Percentiles rank a stretch among this genome's conserved stretches.
These are phyloP conservation scores for Brachynemurus nebulosus DNA, from an alignment of 2,888 invertebrate genomes.

Conservation along the genomic window DNA sequence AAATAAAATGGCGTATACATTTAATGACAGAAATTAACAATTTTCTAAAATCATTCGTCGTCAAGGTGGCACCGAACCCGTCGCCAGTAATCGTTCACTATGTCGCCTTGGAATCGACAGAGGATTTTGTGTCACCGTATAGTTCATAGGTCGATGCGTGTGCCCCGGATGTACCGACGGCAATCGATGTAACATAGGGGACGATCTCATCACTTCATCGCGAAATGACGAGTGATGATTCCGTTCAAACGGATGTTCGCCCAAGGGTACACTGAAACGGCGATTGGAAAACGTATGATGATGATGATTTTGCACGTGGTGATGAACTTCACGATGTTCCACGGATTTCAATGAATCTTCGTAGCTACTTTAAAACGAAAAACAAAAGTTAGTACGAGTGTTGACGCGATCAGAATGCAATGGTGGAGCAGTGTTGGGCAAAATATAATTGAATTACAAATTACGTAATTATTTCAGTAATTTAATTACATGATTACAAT, in stretches of 20 bases:
- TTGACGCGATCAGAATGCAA: too few species aligned
- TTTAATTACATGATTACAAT: too few species aligned
- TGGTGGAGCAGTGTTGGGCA: too few species aligned
- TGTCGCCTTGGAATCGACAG: conserved; percentile 5
- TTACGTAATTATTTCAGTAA: too few species aligned
- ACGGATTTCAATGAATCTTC: conserved; percentile 64
- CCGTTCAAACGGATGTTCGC: neutral
- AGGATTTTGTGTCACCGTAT: neutral
- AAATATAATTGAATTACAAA: too few species aligned
- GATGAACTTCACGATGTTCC: neutral
- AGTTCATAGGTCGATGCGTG: neutral
- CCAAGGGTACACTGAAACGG: neutral
- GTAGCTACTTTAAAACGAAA: conserved; percentile 42
- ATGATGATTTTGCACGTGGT: neutral
- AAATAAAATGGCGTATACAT: too few species aligned
- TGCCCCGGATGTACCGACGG: conserved; percentile 6
- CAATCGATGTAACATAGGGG: conserved; percentile 4
- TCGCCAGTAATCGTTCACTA: conserved; percentile 3
- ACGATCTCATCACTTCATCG: conserved; percentile 1
- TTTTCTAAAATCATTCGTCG: too few species aligned
- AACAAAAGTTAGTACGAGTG: too few species aligned
- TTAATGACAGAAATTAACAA: too few species aligned
- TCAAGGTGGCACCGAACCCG: conserved; percentile 3
- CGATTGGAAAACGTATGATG: neutral
- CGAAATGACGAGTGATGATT: conserved; percentile 6